phyloP scores from a whole-genome alignment of 2,888 invertebrate species.

The Abrostola triplasia region DNA sequence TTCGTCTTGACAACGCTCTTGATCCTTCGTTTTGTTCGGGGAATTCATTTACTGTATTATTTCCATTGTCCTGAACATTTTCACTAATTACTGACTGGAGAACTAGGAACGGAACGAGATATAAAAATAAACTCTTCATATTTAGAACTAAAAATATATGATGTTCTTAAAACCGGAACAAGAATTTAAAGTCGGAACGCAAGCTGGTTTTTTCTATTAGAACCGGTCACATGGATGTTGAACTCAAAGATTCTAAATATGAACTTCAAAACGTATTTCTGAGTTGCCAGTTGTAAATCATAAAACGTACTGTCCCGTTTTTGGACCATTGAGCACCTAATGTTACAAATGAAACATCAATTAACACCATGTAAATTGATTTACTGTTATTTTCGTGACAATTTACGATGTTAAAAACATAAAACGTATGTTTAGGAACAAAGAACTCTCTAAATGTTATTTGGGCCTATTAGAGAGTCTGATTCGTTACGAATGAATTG shows the following conservation, averaged over 20 bases:
- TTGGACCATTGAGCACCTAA: constrained; percentile 61
- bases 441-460: constrained; percentile 20
- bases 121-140: constrained; percentile 46
- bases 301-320: constrained; percentile 72
- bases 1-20: constrained; percentile 83
- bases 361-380: constrained; percentile 81
- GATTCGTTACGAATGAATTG: constrained; percentile 6
- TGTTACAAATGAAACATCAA: constrained; percentile 77
- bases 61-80: constrained; percentile 58
- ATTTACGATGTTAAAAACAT: constrained; percentile 43
- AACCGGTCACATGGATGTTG: constrained; percentile 38
- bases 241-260: constrained; percentile 48
- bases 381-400: constrained; percentile 74
- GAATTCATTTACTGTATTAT: constrained; percentile 61
- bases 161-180: constrained; percentile 17
- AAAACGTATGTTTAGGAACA: constrained; percentile 45
- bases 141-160: constrained; percentile 34
- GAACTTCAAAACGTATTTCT: constrained; percentile 42
- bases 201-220: constrained; percentile 30
- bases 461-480: constrained; percentile 23
- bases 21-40: constrained; percentile 63
- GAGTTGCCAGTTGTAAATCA: constrained; percentile 68
- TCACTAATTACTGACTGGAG: constrained; percentile 64
- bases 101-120: constrained; percentile 56
- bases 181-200: constrained; percentile 43